Evolutionary conservation across 2,113 vertebrate species (phyloP).

Genomic region (Turnix velox): DNA sequence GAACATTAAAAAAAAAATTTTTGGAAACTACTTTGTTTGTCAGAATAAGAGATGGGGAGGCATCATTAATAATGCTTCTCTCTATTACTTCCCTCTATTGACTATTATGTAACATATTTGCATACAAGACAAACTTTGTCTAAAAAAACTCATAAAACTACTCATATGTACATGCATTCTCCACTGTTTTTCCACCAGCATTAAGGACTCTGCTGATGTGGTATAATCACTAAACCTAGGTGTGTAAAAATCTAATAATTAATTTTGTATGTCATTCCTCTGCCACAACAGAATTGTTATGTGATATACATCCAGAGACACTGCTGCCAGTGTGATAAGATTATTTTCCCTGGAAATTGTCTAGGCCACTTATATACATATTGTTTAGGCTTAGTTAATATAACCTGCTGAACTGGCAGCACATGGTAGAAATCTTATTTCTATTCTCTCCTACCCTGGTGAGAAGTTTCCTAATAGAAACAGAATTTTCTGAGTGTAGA

Average conservation of each 20-base stretch:
- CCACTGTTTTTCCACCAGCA: not conserved
- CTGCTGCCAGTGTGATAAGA: not conserved
- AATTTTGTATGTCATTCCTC: not conserved
- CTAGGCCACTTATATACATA: not conserved
- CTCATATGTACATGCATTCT: fast-evolving
- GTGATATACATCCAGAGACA: not conserved
- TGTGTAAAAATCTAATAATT: not conserved
- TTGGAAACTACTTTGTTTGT: not conserved
- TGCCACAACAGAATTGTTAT: not conserved
- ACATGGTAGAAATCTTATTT: not conserved
- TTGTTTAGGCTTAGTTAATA: not conserved
- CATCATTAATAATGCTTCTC: not conserved
- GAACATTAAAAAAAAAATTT: fast-evolving
- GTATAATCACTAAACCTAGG: not conserved
- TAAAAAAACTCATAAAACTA: not conserved
- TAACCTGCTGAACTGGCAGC: not conserved
- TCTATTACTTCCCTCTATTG: not conserved
- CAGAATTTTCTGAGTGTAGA: not conserved
- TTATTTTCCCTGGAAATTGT: not conserved
- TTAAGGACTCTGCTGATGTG: not conserved
- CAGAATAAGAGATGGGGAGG: not conserved
- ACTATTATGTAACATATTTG: not conserved
- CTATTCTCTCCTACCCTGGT: not conserved
- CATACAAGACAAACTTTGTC: not conserved
- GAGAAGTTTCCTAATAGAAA: not conserved